phyloP scores from a whole-genome alignment of 1,140 invertebrate species.

The Drosophila neocordata region DNA sequence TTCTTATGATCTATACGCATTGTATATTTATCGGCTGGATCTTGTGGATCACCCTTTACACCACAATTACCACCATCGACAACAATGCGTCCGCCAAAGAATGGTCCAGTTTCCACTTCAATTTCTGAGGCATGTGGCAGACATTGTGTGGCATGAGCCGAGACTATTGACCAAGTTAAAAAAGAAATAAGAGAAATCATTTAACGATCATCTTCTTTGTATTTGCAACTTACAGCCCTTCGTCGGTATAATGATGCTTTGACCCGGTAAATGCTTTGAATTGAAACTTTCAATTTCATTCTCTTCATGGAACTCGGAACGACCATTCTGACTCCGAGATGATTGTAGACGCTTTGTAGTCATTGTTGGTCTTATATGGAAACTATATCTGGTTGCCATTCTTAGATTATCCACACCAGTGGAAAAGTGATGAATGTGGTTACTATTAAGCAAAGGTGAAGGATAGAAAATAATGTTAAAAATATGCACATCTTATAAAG shows the following conservation, averaged over 20 bases:
- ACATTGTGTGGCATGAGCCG: slow-evolving; percentile 89
- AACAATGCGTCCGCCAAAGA: slow-evolving; percentile 89
- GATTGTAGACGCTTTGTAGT: slow-evolving; percentile 50
- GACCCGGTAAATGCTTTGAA: slow-evolving; percentile 75
- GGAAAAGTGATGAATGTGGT: slow-evolving; percentile 82
- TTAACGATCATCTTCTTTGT: background rate
- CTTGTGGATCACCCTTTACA: slow-evolving; percentile 86
- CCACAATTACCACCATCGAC: slow-evolving; percentile 86
- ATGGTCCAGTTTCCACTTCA: slow-evolving; percentile 90
- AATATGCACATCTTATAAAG: no score
- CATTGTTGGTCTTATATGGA: slow-evolving; percentile 86
- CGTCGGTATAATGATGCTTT: slow-evolving; percentile 87
- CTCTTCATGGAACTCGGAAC: slow-evolving; percentile 63
- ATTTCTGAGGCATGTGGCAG: slow-evolving; percentile 90
- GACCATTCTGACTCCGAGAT: slow-evolving; percentile 67
- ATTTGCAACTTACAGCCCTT: slow-evolving; percentile 89
- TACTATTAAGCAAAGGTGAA: no score
- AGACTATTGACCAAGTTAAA: slow-evolving; percentile 84
- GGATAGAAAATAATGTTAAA: no score
- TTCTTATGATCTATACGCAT: slow-evolving; percentile 89
- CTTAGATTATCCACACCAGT: slow-evolving; percentile 86
- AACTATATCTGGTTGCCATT: slow-evolving; percentile 91
- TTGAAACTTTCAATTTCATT: slow-evolving; percentile 71
- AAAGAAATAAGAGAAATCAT: slow-evolving; percentile 12
- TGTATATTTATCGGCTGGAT: slow-evolving; percentile 87